Percentiles rank a stretch among this genome's conserved stretches.
Conservation (phyloP, 2,797 vertebrate genomes). For the Mastacembelus armatus region DNA sequence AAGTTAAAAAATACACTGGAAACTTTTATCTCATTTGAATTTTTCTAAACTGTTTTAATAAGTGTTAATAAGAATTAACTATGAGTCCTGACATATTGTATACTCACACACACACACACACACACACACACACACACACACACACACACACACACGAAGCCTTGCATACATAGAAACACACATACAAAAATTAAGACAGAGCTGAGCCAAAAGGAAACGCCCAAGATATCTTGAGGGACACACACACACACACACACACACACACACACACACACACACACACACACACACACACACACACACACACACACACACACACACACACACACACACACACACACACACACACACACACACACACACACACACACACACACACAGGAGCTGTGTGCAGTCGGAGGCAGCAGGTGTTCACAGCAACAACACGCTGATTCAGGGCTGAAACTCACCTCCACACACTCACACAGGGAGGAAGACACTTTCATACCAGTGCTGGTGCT, state of each 20-base stretch:
- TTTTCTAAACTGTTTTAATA: too few species aligned
- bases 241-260: slow-evolving; percentile 25
- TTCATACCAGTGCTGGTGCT: too few species aligned
- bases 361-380: slow-evolving; percentile 24
- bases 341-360: slow-evolving; percentile 27
- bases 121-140: slow-evolving; percentile 5
- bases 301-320: slow-evolving; percentile 25
- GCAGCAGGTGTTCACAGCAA: slow-evolving; percentile 67
- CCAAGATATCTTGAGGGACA: slow-evolving; percentile 29
- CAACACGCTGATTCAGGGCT: slow-evolving; percentile 65
- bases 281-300: slow-evolving; percentile 25
- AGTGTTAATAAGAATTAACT: too few species aligned
- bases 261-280: slow-evolving; percentile 25
- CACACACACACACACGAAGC: slow-evolving; percentile 5
- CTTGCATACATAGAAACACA: not conserved
- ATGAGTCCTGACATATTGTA: not conserved
- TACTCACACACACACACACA: slow-evolving; percentile 1
- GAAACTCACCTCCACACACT: slow-evolving; percentile 24
- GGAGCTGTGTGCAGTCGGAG: slow-evolving; percentile 4
- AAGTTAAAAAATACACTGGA: too few species aligned
- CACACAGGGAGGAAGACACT: not conserved
- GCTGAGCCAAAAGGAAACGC: slow-evolving; percentile 51
- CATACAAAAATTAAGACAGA: slow-evolving; percentile 13
- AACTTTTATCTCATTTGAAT: too few species aligned
- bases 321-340: slow-evolving; percentile 25